Base-by-base conservation (phyloP, 2,797 vertebrate species). In the Acrossocheilus wenchowensis region DNA sequence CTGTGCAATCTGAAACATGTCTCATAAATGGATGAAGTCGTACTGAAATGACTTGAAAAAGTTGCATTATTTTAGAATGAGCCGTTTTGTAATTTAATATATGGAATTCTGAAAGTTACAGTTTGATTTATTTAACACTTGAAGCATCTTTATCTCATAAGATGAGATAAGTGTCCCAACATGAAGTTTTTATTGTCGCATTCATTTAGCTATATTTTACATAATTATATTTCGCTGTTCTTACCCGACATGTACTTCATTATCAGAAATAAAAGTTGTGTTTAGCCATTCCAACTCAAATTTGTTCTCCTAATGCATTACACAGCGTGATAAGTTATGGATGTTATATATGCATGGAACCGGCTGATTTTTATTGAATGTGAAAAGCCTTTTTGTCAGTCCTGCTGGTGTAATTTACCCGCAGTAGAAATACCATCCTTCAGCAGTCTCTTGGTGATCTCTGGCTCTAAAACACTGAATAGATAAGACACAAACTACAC, bases 401-500 rank as follows among this genome's bases (percentile, higher is more conserved):
- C 45, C 48, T 45, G 71, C 54, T 82, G 68, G 69, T 83, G 86
- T 88, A 77, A 88, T 83, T 87, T 75, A 86, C 6, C 54, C 26
- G 41, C 83, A 62, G 85, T 6, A 75, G 89, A 87, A 81, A 90
- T 43, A 54, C 87, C 68, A 85, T 68, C 69, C 57, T 72, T 73
- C 8, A 30, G 9, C 62, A 34, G 64, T 52, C 80, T 79, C 81
- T 69, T 74, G 19, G 41, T 86, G 89, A 88, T 85, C 72, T 86
- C 80, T 57, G 23, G 19, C 34, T 81, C 54, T 72, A 23, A 81
- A 87, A 57, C 83, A 81, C 64, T 78, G 87, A 87, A 82, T 85
- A 88, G 81, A 82, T 83, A 87, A 87, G 86, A 86, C 64, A 86
- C 85, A 86, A 89, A 85, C 85, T 79, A 23, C 81, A 78, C 62